Evolutionary conservation across 2,113 vertebrate genomes (phyloP), one percentile per base, ranked within the genome.

Genomic region (Notothenia rossii): DNA sequence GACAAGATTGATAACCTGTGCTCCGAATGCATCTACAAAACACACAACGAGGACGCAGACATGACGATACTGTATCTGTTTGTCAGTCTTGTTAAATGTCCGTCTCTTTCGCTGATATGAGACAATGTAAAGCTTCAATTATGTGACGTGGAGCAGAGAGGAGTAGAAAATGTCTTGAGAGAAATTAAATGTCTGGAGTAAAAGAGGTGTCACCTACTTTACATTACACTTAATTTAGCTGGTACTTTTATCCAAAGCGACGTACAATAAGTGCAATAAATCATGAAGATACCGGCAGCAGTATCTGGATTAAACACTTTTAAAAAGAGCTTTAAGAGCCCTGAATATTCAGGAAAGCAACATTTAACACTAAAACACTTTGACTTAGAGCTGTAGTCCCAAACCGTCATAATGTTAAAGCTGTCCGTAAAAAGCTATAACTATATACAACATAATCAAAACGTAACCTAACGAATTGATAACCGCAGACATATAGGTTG

Each of bases 1-100:
- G 78, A 49, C 15, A 67, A 90, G 90, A 92, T 62, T 85, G 86
- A 94, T 93, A 85, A 91, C 85, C 76, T 88, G 58, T 40, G 29
- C 54, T 75, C 69, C 60, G 12, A 29, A 86, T 72, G 14, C 4
- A 83, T 72, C 69, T 67, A 72, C 71, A 62, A 40, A 3, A 56
- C 70, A 40, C 17, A 29, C 9, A 50, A 50, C 65, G 36, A 22
- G 56, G 43, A 20, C 25, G 14, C 59, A 63, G 8, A 51, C 20
- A 29, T 68, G 55, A 83, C 63, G 58, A 56, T 8, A 65, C 29
- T 75, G 58, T 8, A 4, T 70, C 49, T 69, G 22, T 72, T 55
- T 66, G 75, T 87, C 61, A 55, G 66, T 36, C 25, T 17, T 67
- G 69, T 68, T 75, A 75, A 82, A 83, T 83, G 84, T 83, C 85